Evolutionary conservation across 2,797 vertebrate genomes (phyloP), one percentile per base, ranked within the genome.

Genomic region (Poeciliopsis presidionis): DNA sequence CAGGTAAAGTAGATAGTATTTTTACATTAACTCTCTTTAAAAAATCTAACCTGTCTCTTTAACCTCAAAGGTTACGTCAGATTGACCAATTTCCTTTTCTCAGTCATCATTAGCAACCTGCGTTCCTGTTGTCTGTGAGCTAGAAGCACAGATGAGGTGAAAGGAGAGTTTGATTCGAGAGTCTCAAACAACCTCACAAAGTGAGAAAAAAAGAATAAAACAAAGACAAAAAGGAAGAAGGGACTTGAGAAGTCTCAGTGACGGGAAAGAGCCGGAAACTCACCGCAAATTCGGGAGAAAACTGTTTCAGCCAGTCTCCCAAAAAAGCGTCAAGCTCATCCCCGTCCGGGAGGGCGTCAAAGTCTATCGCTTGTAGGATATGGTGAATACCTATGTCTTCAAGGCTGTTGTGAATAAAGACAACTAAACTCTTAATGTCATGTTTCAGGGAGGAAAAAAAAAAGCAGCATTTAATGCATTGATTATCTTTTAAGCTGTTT

Each of bases 341-440:
- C 95, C 96, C 96, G 95, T 97, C 96, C 91, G 96, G 95, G 93
- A 96, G 96, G 95, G 94, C 96, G 91, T 96, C 96, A 96, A 96
- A 95, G 93, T 97, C 94, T 97, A 97, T 96, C 93, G 96, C 97
- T 96, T 96, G 95, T 96, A 97, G 96, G 95, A 97, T 96, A 94
- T 93, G 96, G 89, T 96, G 95, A 95, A 96, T 95, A 97, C 91
- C 96, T 97, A 97, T 94, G 95, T 97, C 96, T 97, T 98, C 96
- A 93, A 95, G 96, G 96, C 97, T 97, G 96, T 97, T 95, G 86
- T 91, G 96, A 96, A 97, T 97, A 98, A 96, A 98, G 97, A 99
- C 97, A 94, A 98, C 97, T 98, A 95, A 95, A 96, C 96, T 96
- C 97, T 97, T 97, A 98, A 97, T 96, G 95, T 97, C 96, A 96